Base-by-base conservation (phyloP, 2,797 vertebrate species). In the Harpagifer antarcticus region DNA sequence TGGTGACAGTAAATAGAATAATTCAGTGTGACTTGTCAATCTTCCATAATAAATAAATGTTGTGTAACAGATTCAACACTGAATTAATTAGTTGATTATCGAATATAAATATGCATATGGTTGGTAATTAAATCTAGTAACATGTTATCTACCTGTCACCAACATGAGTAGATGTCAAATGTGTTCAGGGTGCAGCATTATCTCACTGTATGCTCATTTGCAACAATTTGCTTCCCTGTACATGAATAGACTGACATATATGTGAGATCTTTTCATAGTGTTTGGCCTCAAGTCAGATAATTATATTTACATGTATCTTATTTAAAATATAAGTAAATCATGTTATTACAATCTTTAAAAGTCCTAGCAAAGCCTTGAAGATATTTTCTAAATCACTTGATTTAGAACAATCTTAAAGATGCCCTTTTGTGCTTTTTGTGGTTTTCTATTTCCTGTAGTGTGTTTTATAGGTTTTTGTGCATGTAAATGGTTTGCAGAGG, bases 21-120 rank as follows among this genome's bases (percentile, higher is more conserved):
- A 59, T 45, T 68, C 3, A 70, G 17, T 61, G 20, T 68, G 8
- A 15, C 23, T 55, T 58, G 62, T 58, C 49, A 47, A n/a, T 65
- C 48, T n/a, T 58, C 9, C 12, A 8, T 62, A 67, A 72, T 63
- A 72, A 69, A 68, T 64, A 70, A 5, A 54, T 71, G 40, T 47
- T 10, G 14, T 1, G 13, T 10, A 9, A 49, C 12, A 68, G 43
- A 5, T 55, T 17, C 66, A 61, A 73, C 48, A 45, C 16, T 59
- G 5, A 52, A 79, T 72, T 69, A 5, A 71, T 65, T 53, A 1
- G 8, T 33, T 72, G 31, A 52, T 73, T 31, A 54, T 15, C 8
- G 1, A 37, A 37, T 37, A 37, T 37, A 37, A 37, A 37, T 37
- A 37, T 37, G 33, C 33, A 37, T 56, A 14, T 43, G 50, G 16